Base-by-base conservation (phyloP, 2,797 vertebrate species). In the Macroramphosus scolopax region DNA sequence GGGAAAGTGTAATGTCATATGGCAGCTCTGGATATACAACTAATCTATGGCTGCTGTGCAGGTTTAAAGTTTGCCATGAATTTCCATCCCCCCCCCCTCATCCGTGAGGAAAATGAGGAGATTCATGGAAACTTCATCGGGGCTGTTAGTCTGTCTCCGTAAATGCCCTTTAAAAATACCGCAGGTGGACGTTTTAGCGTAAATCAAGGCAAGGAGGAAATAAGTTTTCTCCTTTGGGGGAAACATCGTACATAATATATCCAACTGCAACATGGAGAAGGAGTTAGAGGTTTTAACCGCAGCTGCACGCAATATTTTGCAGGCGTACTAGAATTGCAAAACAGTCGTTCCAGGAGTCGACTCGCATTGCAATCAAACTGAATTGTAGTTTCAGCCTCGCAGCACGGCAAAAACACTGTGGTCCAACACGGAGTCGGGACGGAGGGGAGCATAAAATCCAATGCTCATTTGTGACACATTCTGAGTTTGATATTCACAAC, bases 381-480 rank as follows among this genome's bases (percentile, higher is more conserved):
- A 82, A 77, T 80, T 65, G 60, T 56, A 56, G 56, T 68, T 76
- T 75, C 42, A 65, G 63, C 42, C 66, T 80, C 1, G n/a, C 45
- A 63, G 68, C 57, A 59, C 17, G n/a, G n/a, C n/a, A 53, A 24
- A 63, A 67, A 55, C 22, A 4, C 51, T 34, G 31, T 17, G 5
- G 58, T 58, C 59, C 54, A 46, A 59, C 25, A 11, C 33, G 28
- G 48, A 63, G 63, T 44, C 68, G 64, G 70, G 81, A 77, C 52
- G 38, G 65, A 70, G 71, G 43, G 62, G 52, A 64, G 63, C 66
- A 73, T 71, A 67, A 73, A 81, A 80, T 78, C 69, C 79, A 80
- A 63, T 68, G 57, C 77, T 84, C 65, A 80, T 81, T 81, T 81
- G 79, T 81, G 72, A 82, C 84, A 86, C 83, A 75, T 88, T 81